Base-by-base conservation (phyloP, 1,140 invertebrate species). In the Acromyrmex charruanus region DNA sequence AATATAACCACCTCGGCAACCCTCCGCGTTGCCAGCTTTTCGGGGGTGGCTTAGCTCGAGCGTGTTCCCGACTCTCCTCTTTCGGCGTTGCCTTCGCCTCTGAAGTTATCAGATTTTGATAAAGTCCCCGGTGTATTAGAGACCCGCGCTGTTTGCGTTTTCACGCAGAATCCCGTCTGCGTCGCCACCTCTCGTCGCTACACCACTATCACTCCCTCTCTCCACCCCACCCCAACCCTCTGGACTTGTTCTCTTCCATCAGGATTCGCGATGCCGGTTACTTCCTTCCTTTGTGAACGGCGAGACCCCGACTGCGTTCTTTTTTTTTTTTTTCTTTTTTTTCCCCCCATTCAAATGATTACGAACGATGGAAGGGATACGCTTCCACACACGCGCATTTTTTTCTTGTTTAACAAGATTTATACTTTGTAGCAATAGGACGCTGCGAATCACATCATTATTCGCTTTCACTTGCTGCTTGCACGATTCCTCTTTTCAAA, bases 81-180 rank as follows among this genome's bases (percentile, higher is more conserved):
- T 85, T 87, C 84, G 82, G 59, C 63, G 82, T 88, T 90, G 80
- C 88, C 89, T 90, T 88, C 89, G 85, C 89, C 91, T 92, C 90
- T 77, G 81, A 82, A 88, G 88, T 93, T 93, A 93, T 93, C 91
- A 92, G 91, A 93, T 93, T 94, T 94, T 94, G 92, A 93, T 93
- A 93, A 94, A 93, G 91, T 93, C 92, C 89, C 91, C 75, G 85
- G 90, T 89, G 93, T 94, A 92, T 93, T 91, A 86, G 71, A 90
- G 85, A 77, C 61, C 86, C 80, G 61, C 74, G 75, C 85, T 90
- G 90, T 92, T 93, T 93, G 90, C 88, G 89, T 92, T 92, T 93
- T 89, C 88, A 91, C 91, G 91, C 88, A 89, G 86, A 69, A 89
- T 90, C 90, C 85, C 80, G 88, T 92, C 88, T 91, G 90, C 85